Evolutionary conservation across 2,113 vertebrate genomes (phyloP).

Genomic region (Callorhinus ursinus): DNA sequence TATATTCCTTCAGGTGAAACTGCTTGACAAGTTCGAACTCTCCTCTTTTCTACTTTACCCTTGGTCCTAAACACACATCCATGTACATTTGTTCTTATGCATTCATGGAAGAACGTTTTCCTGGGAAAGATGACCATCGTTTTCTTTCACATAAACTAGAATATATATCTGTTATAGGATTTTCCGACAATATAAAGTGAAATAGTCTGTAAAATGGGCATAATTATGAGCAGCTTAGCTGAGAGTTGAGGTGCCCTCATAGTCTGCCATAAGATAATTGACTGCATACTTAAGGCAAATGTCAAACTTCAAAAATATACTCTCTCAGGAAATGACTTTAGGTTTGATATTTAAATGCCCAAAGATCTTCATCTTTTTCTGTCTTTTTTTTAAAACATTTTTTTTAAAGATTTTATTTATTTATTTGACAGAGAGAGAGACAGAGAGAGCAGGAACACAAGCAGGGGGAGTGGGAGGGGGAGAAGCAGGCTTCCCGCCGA

Average conservation of each 20-base stretch:
- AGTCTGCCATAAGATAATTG: neutral
- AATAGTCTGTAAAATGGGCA: neutral
- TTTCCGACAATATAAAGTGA: neutral
- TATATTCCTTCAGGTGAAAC: neutral
- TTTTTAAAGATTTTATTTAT: no score
- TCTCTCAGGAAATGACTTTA: slow-evolving; percentile 12
- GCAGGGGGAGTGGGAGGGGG: no score
- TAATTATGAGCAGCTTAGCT: neutral
- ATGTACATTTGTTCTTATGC: neutral
- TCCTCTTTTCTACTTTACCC: neutral
- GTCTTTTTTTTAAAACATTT: neutral
- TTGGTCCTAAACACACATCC: neutral
- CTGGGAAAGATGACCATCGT: neutral
- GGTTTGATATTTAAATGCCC: neutral
- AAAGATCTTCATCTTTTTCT: neutral
- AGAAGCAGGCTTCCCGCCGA: no score
- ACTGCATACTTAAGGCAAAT: neutral
- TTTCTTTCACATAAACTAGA: neutral
- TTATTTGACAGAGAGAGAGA: no score
- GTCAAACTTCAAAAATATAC: neutral
- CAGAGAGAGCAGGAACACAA: no score
- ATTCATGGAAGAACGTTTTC: neutral
- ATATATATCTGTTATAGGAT: neutral
- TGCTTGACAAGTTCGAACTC: neutral
- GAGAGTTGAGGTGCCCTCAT: neutral